A percentile compares a stretch with the other conserved stretches of the same genome.
phyloP scores from a whole-genome alignment of 2,888 invertebrate genomes.

The Podotricha telesiphe region DNA sequence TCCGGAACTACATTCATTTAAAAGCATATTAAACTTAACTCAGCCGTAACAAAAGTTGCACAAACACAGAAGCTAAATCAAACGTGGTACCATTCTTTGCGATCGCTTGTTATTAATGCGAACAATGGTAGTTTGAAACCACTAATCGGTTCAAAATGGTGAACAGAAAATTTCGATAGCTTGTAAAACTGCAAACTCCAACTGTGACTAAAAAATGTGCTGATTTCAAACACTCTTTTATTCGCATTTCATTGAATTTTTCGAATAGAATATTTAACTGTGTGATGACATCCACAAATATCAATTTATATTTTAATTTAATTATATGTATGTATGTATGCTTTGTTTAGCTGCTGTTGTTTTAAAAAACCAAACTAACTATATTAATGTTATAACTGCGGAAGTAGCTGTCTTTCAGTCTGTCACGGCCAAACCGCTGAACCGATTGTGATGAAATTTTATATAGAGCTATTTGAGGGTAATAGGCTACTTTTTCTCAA shows the following conservation, averaged over 20 bases:
- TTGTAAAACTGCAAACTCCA: not conserved
- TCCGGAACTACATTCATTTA: slow-evolving; percentile 16
- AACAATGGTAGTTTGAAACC: slow-evolving; percentile 34
- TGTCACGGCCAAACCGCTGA: too few species aligned
- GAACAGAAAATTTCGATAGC: slow-evolving; percentile 10
- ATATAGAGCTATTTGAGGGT: too few species aligned
- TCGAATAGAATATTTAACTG: not conserved
- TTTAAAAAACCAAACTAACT: too few species aligned
- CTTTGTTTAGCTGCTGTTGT: too few species aligned
- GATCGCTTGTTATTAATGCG: slow-evolving; percentile 45
- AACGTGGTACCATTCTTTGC: slow-evolving; percentile 56
- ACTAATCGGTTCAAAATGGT: slow-evolving; percentile 36
- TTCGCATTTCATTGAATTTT: not conserved
- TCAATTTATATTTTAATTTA: too few species aligned
- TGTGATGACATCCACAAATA: not conserved
- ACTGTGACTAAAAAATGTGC: not conserved
- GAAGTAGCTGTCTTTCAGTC: too few species aligned
- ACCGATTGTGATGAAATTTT: too few species aligned
- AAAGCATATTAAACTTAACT: slow-evolving; percentile 50
- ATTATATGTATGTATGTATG: too few species aligned
- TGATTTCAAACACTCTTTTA: not conserved
- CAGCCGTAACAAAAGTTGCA: slow-evolving; percentile 49
- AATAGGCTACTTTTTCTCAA: too few species aligned
- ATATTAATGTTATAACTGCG: too few species aligned
- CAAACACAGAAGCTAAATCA: slow-evolving; percentile 42